Evolutionary conservation across 2,113 vertebrate species (phyloP).

Genomic region (Lophotis ruficrista): DNA sequence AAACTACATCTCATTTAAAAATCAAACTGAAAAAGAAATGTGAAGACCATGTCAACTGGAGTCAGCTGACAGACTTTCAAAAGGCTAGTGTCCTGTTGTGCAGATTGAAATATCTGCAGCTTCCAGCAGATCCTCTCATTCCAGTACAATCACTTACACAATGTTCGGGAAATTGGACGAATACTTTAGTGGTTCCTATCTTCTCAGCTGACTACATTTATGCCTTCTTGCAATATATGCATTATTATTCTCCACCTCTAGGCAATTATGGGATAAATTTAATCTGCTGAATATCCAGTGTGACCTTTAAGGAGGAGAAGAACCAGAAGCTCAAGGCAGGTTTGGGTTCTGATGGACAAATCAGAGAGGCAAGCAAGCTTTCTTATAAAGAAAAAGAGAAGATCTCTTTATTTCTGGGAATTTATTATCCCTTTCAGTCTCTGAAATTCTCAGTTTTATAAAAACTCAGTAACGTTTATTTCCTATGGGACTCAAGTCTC

Average conservation of each 20-base stretch:
- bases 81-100: not conserved
- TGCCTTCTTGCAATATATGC: not conserved
- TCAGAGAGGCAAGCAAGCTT: not conserved
- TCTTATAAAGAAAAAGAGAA: not conserved
- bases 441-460: not conserved
- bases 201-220: not conserved
- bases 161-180: not conserved
- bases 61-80: not conserved
- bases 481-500: not conserved
- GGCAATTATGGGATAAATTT: not conserved
- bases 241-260: not conserved
- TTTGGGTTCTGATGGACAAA: not conserved
- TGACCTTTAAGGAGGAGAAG: not conserved
- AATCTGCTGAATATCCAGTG: not conserved
- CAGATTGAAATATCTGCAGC: not conserved
- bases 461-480: not conserved
- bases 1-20: not conserved
- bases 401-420: not conserved
- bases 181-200: not conserved
- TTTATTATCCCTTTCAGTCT: not conserved
- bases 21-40: not conserved
- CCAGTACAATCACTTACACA: not conserved
- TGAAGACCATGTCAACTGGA: not conserved
- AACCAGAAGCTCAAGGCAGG: not conserved
- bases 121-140: constrained; percentile 1